phyloP scores from a whole-genome alignment of 2,113 vertebrate species.

The Australoheros scitulus region DNA sequence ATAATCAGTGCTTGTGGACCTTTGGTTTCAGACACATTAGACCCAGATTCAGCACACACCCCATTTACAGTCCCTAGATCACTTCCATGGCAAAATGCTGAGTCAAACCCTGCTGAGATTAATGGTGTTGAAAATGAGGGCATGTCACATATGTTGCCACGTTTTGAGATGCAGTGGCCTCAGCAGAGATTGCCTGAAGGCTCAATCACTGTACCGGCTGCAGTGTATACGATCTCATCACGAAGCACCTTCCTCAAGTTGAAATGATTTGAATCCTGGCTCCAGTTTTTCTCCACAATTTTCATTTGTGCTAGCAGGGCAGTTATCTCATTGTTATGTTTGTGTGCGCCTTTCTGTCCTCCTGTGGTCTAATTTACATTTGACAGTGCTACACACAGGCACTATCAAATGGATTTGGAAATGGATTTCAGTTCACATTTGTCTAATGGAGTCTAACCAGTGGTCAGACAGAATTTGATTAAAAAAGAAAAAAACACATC shows the following conservation, averaged over 20 bases:
- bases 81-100: conserved; percentile 62
- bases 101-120: conserved; percentile 64
- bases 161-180: conserved; percentile 40
- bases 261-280: neutral
- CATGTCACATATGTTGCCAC: conserved; percentile 56
- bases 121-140: conserved; percentile 70
- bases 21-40: neutral
- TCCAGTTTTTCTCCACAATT: conserved; percentile 15
- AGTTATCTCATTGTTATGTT: conserved; percentile 25
- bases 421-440: conserved; percentile 43
- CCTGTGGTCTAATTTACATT: conserved; percentile 50
- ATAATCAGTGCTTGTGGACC: neutral
- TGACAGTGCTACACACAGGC: conserved; percentile 21
- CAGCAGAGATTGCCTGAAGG: conserved; percentile 35
- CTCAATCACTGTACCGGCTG: conserved; percentile 26
- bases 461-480: conserved; percentile 31
- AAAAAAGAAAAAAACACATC: neutral
- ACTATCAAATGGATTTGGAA: conserved; percentile 39
- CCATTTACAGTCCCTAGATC: conserved; percentile 25
- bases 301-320: conserved; percentile 9
- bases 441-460: conserved; percentile 20
- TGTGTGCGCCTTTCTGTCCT: conserved; percentile 37
- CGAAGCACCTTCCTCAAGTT: conserved; percentile 13
- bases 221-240: conserved; percentile 5
- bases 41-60: neutral